phyloP scores from a whole-genome alignment of 2,888 invertebrate genomes.

The Ophion slaviceki region DNA sequence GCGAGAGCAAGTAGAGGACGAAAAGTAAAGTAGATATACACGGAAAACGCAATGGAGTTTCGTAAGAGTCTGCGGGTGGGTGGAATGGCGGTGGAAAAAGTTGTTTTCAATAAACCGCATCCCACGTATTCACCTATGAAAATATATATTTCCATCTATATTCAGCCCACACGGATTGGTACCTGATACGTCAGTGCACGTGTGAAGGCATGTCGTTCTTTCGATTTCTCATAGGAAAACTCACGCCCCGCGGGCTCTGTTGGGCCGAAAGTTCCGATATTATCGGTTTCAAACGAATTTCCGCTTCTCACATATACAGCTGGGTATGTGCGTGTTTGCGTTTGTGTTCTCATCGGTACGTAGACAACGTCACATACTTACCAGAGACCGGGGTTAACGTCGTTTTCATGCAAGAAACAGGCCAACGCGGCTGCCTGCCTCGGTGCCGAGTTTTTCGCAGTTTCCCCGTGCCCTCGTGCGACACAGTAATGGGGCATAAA shows the following conservation, averaged over 20 bases:
- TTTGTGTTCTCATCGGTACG: background rate
- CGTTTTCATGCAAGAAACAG: background rate
- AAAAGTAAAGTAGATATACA: slow-evolving; percentile 39
- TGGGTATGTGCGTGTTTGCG: background rate
- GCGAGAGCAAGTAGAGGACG: background rate
- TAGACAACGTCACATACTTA: background rate
- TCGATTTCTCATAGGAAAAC: slow-evolving; percentile 63
- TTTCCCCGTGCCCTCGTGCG: background rate
- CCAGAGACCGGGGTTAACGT: background rate
- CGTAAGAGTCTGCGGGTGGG: slow-evolving; percentile 19
- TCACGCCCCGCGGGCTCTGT: slow-evolving; percentile 10
- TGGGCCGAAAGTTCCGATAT: slow-evolving; percentile 47
- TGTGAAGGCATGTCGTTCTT: slow-evolving; percentile 42
- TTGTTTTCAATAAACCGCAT: slow-evolving; percentile 65
- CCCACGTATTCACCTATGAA: slow-evolving; percentile 60
- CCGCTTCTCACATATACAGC: background rate
- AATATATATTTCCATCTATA: slow-evolving; percentile 54
- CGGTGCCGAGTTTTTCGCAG: background rate
- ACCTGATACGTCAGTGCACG: slow-evolving; percentile 13
- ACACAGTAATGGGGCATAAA: background rate
- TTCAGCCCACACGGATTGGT: background rate
- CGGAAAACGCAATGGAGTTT: slow-evolving; percentile 26
- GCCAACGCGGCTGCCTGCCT: background rate
- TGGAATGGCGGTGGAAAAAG: slow-evolving; percentile 59
- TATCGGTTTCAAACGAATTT: slow-evolving; percentile 46